Percentiles rank a stretch among this genome's conserved stretches.
These are phyloP conservation scores for Ennomos quercinarius DNA, from an alignment of 2,888 invertebrate species.

Conservation along the genomic window DNA sequence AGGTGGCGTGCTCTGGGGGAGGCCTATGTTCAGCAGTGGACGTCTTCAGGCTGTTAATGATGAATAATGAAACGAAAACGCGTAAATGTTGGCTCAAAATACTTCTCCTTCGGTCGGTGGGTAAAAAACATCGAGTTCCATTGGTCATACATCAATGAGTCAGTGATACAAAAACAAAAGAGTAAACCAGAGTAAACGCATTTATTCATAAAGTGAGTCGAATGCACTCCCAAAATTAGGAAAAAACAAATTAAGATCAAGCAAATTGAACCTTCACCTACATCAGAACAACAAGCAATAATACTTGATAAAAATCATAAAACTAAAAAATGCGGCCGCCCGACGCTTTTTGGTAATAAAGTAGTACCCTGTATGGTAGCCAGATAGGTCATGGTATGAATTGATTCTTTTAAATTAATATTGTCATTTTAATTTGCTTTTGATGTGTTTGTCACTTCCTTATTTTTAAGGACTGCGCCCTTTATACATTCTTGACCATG, in stretches of 20 bases:
- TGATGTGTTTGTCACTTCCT: slow-evolving; percentile 5
- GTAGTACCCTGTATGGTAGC: slow-evolving; percentile 16
- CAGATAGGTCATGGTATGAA: slow-evolving; percentile 13
- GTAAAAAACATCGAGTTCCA: slow-evolving; percentile 12
- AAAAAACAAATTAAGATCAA: slow-evolving; percentile 20
- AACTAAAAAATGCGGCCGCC: slow-evolving; percentile 18
- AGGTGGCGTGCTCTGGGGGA: too few relatives aligned
- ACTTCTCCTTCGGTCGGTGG: too few relatives aligned
- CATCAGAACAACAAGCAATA: slow-evolving; percentile 25
- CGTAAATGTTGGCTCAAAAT: too few relatives aligned
- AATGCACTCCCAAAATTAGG: slow-evolving; percentile 37
- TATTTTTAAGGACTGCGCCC: not conserved
- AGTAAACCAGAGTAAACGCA: slow-evolving; percentile 14
- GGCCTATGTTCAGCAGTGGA: too few relatives aligned
- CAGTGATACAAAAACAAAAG: slow-evolving; percentile 23
- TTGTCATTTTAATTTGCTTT: slow-evolving; percentile 8
- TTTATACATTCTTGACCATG: too few relatives aligned
- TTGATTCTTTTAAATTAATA: slow-evolving; percentile 13
- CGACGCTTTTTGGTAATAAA: slow-evolving; percentile 16
- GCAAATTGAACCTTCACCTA: slow-evolving; percentile 34
- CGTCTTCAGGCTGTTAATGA: too few relatives aligned
- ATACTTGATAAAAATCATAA: slow-evolving; percentile 31
- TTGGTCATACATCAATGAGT: slow-evolving; percentile 7
- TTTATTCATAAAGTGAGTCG: slow-evolving; percentile 31
- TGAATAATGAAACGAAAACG: too few relatives aligned